Base-by-base conservation (phyloP, 2,888 invertebrate species). In the Hedya salicella region DNA sequence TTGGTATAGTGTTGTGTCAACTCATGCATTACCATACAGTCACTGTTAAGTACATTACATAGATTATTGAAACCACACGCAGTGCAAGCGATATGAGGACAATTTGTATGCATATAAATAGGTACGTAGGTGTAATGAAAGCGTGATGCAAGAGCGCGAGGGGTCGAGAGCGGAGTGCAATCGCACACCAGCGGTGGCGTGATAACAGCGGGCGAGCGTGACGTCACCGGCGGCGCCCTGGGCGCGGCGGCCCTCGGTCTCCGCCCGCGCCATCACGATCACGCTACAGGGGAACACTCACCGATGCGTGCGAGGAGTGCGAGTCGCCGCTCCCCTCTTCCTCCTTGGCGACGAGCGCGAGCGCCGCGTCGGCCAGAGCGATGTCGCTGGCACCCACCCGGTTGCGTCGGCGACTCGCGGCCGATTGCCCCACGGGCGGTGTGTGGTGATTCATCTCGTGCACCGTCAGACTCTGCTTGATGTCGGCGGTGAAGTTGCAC, bases 361-460 rank as follows among this genome's bases (percentile, higher is more conserved):
- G 77, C 69, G 79, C 71, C 68, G 82, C 78, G 75, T 79, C 81
- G 68, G 81, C 82, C 71, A 79, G 73, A 57, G 89, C 79, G 76
- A 93, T 91, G 82, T 96, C 96, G 85, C 95, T 95, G 79, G 94
- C 95, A 69, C 96, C 96, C 78, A 96, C 96, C 82, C 96, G 95
- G 86, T 96, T 95, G 75, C 95, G 94, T 59, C 96, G 94, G 25
- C 94, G 90, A 70, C 89, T 87, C 70, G 81, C 77, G 69, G 89
- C 89, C 75, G 93, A 91, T 81, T 95, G 95, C 48, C 96, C 96
- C 73, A 95, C 95, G 13, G 96, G 95, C 69, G 96, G 96, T 77
- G 96, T 95, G 89, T 97, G 97, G 85, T 97, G 97, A 92, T 97
- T 97, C 94, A 97, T 96, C 87, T 97, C 97, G 87, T 97, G 97